Base-by-base conservation (phyloP, 2,113 vertebrate species). In the Cyprinus carpio region DNA sequence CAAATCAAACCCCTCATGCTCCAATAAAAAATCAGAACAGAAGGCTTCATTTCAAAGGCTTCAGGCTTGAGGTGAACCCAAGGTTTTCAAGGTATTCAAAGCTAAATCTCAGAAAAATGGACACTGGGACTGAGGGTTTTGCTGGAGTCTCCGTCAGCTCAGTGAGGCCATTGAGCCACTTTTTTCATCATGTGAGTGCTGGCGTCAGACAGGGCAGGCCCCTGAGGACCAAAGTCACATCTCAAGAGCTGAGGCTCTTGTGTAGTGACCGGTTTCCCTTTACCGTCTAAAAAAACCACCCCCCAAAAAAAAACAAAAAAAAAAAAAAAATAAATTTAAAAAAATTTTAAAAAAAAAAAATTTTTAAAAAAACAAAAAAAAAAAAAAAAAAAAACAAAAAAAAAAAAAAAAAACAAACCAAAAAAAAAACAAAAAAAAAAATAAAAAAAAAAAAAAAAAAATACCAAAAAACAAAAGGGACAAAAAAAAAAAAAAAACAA, bases 141-240 rank as follows among this genome's bases (percentile, higher is more conserved):
- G n/a, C 81, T 79, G 20, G 29, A 69, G 62, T 71, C 72, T 29
- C 5, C 31, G 49, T 72, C 78, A 74, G 75, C 51, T 62, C 89
- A 87, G 87, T 86, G 91, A 84, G 85, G 89, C 80, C 81, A 87
- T 82, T 90, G 91, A 90, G 90, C 90, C 89, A 82, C 87, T 77
- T 76, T 72, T 90, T 91, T 92, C 91, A 94, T 93, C 87, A 90
- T 86, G 87, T 85, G 89, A 46, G 88, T 83, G 91, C 92, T 90
- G 81, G 87, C 84, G 87, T 89, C 85, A 91, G 92, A 18, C 91
- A 85, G 85, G 37, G 31, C 23, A 76, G 2, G 51, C 4, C 75
- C 69, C 29, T 18, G 82, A 69, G 77, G 76, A 71, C 69, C 4
- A n/a, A n/a, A n/a, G 54, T 20, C 71, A 65, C 60, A 77, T 64